Evolutionary conservation across 1,140 invertebrate species (phyloP), one percentile per base, ranked within the genome.

Genomic region (Papilio polyxenes): DNA sequence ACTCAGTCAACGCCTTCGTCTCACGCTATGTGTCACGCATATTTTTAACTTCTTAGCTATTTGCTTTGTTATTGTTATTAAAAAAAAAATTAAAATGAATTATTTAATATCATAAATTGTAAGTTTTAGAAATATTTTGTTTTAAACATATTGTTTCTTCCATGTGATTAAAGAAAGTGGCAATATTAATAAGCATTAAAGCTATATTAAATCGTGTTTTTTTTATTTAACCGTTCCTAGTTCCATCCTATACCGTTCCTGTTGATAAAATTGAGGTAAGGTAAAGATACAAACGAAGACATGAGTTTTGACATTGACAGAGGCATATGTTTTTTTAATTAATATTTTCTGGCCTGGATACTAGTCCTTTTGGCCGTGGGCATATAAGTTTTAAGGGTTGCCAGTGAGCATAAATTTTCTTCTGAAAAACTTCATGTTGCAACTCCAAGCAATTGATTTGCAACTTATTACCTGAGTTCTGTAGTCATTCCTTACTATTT

Each of bases 31-130:
- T 62, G 65, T 69, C 65, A 7, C 23, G 65, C 65, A 69, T 69
- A 11, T 83, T 83, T 84, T 74, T 82, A 53, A 85, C 81, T 84
- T 79, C 83, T 82, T 83, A 81, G 86, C 84, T 90, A 86, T 87
- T 90, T 88, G 90, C 91, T 93, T 91, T 90, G 91, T 93, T 92
- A 90, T 92, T 92, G 92, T 92, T 92, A 89, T 90, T 82, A 81
- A 85, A 86, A 84, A 87, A 31, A 31, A 69, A 69, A 65, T 65
- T 83, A 85, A 88, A 89, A 88, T 87, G 83, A 85, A 89, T 87
- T 92, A 91, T 92, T 92, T 92, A 89, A 90, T 92, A 91, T 92
- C 85, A 82, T 90, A 83, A 89, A 89, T 87, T 87, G 85, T 92
- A 92, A 91, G 87, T 90, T 87, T 88, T 88, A 83, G 82, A 88